Percentiles rank a stretch among this genome's conserved stretches.
Evolutionary conservation across 2,113 vertebrate genomes (phyloP).

Genomic region (Pterophyllum scalare): DNA sequence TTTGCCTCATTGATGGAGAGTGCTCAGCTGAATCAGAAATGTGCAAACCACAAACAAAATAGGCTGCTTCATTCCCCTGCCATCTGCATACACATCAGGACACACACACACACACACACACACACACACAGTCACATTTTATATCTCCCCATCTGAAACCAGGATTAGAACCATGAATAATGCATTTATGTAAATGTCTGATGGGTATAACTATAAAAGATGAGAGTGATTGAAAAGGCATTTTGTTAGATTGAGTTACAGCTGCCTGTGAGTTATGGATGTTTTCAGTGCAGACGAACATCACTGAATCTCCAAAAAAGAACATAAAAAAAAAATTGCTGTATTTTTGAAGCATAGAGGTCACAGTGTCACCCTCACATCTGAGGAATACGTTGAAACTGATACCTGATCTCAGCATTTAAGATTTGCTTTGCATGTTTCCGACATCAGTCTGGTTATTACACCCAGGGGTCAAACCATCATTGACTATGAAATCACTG

Average conservation of each 20-base stretch:
- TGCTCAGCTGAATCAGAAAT: slow-evolving; percentile 71
- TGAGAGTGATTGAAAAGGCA: slow-evolving; percentile 77
- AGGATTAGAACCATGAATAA: slow-evolving; percentile 78
- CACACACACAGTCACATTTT: slow-evolving; percentile 54
- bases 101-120: slow-evolving; percentile 22
- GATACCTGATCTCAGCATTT: slow-evolving; percentile 37
- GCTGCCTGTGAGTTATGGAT: slow-evolving; percentile 58
- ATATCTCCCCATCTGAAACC: slow-evolving; percentile 74
- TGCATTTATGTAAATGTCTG: slow-evolving; percentile 78
- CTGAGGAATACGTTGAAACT: slow-evolving; percentile 50
- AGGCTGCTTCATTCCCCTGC: slow-evolving; percentile 63
- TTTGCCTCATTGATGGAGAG: slow-evolving; percentile 68
- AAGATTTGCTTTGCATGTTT: slow-evolving; percentile 31
- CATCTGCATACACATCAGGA: slow-evolving; percentile 69
- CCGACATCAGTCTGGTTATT: slow-evolving; percentile 50
- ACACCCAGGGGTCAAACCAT: slow-evolving; percentile 57
- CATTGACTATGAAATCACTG: slow-evolving; percentile 32
- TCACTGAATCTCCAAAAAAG: slow-evolving; percentile 19
- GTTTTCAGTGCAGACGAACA: slow-evolving; percentile 48
- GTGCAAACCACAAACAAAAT: slow-evolving; percentile 75
- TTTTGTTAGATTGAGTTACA: slow-evolving; percentile 74
- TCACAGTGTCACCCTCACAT: slow-evolving; percentile 55
- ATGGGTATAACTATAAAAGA: slow-evolving; percentile 76
- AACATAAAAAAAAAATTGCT: not conserved
- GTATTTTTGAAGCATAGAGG: slow-evolving; percentile 42